Evolutionary conservation across 2,113 vertebrate species (phyloP).

Genomic region (Upupa epops): DNA sequence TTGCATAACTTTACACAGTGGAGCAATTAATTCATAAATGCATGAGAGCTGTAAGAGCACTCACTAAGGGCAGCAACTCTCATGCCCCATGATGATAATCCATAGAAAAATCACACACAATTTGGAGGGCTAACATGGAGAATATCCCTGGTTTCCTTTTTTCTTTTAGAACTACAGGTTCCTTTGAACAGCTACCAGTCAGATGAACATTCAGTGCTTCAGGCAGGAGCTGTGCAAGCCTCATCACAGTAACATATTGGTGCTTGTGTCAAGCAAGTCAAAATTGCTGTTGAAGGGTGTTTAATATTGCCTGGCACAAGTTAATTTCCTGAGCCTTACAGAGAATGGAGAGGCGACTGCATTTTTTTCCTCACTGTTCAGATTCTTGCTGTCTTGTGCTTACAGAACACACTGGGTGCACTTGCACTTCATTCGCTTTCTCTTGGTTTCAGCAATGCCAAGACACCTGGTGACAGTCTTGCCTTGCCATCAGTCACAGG

Average conservation of each 20-base stretch:
- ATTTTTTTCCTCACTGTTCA: not conserved
- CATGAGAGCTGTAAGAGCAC: not conserved
- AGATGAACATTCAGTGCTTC: not conserved
- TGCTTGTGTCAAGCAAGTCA: not conserved
- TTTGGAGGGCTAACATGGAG: not conserved
- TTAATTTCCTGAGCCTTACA: not conserved
- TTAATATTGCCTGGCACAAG: not conserved
- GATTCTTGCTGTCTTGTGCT: not conserved
- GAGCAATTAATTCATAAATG: not conserved
- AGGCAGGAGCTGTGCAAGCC: not conserved
- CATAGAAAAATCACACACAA: not conserved
- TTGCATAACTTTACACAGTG: not conserved
- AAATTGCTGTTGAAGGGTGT: not conserved
- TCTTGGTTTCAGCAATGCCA: not conserved
- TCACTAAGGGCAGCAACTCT: not conserved
- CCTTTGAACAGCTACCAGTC: not conserved
- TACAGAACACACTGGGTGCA: not conserved
- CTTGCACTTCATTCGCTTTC: not conserved
- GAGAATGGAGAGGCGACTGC: not conserved
- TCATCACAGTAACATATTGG: not conserved
- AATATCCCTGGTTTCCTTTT: not conserved
- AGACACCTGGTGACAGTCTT: not conserved
- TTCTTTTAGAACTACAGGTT: not conserved
- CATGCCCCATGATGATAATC: not conserved
- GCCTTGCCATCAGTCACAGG: not conserved